Evolutionary conservation across 2,888 invertebrate genomes (phyloP).

Genomic region (Furcula furcula): DNA sequence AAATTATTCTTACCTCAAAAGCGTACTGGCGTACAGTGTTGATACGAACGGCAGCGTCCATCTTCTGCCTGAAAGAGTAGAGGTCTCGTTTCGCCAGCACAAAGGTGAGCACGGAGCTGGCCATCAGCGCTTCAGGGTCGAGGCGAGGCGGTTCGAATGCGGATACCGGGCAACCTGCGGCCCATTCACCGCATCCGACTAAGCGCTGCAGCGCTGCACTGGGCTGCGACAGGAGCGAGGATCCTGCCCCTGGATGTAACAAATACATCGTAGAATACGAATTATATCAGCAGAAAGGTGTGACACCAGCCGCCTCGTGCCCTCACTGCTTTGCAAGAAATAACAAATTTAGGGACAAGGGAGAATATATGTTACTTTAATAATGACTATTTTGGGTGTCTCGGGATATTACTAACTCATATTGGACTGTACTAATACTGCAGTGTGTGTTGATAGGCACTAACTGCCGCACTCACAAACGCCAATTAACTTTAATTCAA

Average conservation of each 20-base stretch:
- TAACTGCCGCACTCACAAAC: too few species aligned
- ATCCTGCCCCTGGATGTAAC: conserved; percentile 87
- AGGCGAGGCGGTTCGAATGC: conserved; percentile 63
- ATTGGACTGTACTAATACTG: too few species aligned
- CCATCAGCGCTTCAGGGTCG: conserved; percentile 83
- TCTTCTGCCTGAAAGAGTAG: conserved; percentile 90
- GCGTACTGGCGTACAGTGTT: conserved; percentile 92
- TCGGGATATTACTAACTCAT: too few species aligned
- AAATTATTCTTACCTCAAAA: conserved; percentile 90
- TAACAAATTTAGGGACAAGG: too few species aligned
- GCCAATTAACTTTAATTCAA: too few species aligned
- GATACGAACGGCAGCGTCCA: conserved; percentile 92
- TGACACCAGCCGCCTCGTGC: too few species aligned
- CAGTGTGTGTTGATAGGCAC: too few species aligned
- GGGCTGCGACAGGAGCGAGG: conserved; percentile 93
- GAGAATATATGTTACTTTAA: too few species aligned
- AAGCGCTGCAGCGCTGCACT: conserved; percentile 92
- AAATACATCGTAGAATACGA: too few species aligned
- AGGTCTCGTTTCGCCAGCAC: conserved; percentile 93
- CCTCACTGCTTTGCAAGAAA: too few species aligned
- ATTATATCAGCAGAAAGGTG: too few species aligned
- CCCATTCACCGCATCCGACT: conserved; percentile 72
- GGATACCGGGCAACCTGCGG: conserved; percentile 49
- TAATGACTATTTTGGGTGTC: too few species aligned
- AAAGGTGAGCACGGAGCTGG: conserved; percentile 93